Conservation (phyloP, 2,113 vertebrate species). For the Tachysurus fulvidraco region DNA sequence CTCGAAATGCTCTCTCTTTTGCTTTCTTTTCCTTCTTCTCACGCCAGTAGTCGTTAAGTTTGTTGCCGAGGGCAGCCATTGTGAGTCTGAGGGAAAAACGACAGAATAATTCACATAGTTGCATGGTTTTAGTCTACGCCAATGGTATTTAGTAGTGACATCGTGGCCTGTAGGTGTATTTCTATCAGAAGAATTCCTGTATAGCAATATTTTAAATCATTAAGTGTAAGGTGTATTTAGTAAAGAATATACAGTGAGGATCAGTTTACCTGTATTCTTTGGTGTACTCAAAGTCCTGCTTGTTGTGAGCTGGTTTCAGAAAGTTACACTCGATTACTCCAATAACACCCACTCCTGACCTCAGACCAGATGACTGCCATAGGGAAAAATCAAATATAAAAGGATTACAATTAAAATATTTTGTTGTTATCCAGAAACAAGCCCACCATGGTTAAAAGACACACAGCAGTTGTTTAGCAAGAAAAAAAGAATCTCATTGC, state of each 20-base stretch:
- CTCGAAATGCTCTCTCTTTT: constrained; percentile 64
- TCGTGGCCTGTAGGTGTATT: background rate
- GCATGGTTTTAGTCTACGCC: background rate
- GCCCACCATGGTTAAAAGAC: background rate
- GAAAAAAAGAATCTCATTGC: background rate
- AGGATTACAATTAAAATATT: background rate
- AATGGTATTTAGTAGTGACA: no score
- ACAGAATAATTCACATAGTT: background rate
- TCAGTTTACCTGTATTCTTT: constrained; percentile 78
- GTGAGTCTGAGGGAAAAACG: constrained; percentile 63
- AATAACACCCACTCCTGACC: constrained; percentile 76
- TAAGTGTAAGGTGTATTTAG: background rate
- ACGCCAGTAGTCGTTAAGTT: constrained; percentile 82
- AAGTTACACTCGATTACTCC: constrained; percentile 83
- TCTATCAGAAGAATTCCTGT: background rate
- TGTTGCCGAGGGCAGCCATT: constrained; percentile 75
- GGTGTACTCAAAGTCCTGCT: constrained; percentile 84
- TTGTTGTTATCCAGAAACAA: background rate
- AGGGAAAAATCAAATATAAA: background rate
- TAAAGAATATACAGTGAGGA: background rate
- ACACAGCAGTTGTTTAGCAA: background rate
- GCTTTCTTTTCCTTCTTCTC: constrained; percentile 70
- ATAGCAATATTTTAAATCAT: background rate
- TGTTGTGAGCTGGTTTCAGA: constrained; percentile 80
- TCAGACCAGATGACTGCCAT: constrained; percentile 69